A percentile compares a stretch with the other conserved stretches of the same genome.
Conservation (phyloP, 2,888 invertebrate species). For the Sinopyrophorus schimmeli region DNA sequence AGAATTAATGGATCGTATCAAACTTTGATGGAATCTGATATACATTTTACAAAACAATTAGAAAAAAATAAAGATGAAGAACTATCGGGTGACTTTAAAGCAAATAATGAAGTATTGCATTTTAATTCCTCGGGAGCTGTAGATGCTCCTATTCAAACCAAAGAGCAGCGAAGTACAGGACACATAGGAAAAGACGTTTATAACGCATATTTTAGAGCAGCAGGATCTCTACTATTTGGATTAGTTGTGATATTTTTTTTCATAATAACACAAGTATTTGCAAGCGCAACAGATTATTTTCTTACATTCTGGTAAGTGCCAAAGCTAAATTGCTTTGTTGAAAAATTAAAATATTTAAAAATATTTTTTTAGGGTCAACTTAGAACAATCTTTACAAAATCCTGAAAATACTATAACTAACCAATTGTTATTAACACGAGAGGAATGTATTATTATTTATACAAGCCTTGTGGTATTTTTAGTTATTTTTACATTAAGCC, state of each 20-base stretch:
- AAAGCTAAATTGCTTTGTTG: not conserved
- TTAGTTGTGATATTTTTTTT: constrained; percentile 65
- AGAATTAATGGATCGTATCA: constrained; percentile 67
- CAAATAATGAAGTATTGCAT: not conserved
- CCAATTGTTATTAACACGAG: not conserved
- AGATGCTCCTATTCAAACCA: constrained; percentile 51
- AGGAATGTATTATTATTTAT: constrained; percentile 53
- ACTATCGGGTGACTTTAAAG: constrained; percentile 43
- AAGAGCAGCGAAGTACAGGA: constrained; percentile 66
- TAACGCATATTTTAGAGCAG: constrained; percentile 70
- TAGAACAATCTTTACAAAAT: constrained; percentile 37
- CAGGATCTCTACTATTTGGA: constrained; percentile 67
- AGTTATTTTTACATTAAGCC: constrained; percentile 53
- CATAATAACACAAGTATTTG: constrained; percentile 67
- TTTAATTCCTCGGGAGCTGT: constrained; percentile 44
- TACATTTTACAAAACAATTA: constrained; percentile 67
- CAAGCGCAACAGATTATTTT: constrained; percentile 78
- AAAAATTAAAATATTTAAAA: not conserved
- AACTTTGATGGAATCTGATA: constrained; percentile 67
- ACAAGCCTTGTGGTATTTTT: constrained; percentile 43
- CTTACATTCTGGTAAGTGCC: constrained; percentile 70
- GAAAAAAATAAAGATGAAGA: constrained; percentile 46
- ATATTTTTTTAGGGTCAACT: not conserved
- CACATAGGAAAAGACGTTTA: constrained; percentile 59
- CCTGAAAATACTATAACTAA: constrained; percentile 6